Base-by-base conservation (phyloP, 2,113 vertebrate genomes). In the Accipiter cooperii region DNA sequence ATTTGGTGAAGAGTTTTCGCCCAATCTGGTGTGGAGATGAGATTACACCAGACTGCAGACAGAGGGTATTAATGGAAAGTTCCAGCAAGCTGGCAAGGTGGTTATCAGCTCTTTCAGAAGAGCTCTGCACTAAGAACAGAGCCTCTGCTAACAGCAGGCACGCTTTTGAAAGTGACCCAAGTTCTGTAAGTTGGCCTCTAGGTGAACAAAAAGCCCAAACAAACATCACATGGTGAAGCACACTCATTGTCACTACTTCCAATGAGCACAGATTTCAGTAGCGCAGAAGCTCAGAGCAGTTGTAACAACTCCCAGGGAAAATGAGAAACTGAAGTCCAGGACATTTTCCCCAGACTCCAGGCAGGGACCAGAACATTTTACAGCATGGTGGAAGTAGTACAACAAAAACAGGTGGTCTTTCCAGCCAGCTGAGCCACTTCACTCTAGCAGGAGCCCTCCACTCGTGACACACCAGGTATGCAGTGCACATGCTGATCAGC, bases 401-500 rank as follows among this genome's bases (percentile, higher is more conserved):
- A 47, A 61, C 22, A 65, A 69, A 68, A 49, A 1, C 49, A 57
- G n/a, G n/a, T 0, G 1, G 11, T 6, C 68, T 11, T 68, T 60
- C 34, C 83, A 92, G 78, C 17, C 78, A 40, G 28, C 18, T 29
- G 78, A 90, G 26, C 36, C 42, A 18, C 14, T 63, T 3, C 1
- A 5, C 61, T 63, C 34, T 1, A 17, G 55, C 60, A 47, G 58
- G 54, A 87, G 65, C 71, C 36, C 40, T 34, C 21, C n/a, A 6
- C 49, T 12, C 0, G 0, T 4, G 20, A 31, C 5, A 6, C 12
- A 33, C 26, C 51, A 34, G 61, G 68, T 15, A n/a, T 5, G 14
- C 26, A 17, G 83, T 2, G 13, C 52, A 1, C 0, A 4, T 7
- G 44, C 64, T 9, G 3, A 17, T 4, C 38, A 26, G 74, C 36